These are phyloP conservation scores for Geophilus truncorum DNA, from an alignment of 2,888 invertebrate genomes.

Conservation along the genomic window DNA sequence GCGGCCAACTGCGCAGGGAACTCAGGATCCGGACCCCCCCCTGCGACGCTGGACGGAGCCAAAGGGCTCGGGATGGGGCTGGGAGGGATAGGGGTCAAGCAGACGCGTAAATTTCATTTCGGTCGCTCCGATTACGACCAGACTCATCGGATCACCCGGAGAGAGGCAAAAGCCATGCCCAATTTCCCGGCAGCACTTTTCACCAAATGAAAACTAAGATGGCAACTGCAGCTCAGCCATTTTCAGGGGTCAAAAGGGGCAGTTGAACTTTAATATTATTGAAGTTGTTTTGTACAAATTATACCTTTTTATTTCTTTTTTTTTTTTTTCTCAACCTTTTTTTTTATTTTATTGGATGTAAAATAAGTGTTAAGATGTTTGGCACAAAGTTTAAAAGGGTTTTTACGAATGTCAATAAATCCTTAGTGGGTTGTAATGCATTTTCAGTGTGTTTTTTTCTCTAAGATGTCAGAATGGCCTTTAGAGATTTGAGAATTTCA, in stretches of 20 bases:
- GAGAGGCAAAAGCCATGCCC: neutral
- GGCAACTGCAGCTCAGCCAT: neutral
- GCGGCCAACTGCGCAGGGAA: slow-evolving; percentile 3
- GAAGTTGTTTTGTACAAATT: neutral
- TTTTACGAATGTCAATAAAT: neutral
- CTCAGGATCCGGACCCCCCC: neutral
- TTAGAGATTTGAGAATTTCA: neutral
- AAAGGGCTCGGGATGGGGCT: neutral
- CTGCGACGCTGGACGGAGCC: neutral
- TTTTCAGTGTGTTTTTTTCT: neutral
- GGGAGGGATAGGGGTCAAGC: neutral
- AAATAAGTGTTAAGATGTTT: neutral
- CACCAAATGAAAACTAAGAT: neutral
- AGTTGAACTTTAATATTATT: neutral
- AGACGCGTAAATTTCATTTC: neutral
- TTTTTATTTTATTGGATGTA: too few relatives aligned
- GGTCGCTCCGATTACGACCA: neutral
- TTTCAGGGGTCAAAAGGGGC: neutral
- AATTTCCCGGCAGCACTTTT: neutral
- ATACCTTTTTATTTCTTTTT: neutral
- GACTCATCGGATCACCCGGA: neutral
- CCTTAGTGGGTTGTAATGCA: neutral
- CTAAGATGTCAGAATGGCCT: neutral
- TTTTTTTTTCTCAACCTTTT: neutral
- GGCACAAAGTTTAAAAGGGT: neutral